A percentile compares a stretch with the other conserved stretches of the same genome.
Evolutionary conservation across 2,888 invertebrate genomes (phyloP).

Genomic region (Mycalesis mineus): DNA sequence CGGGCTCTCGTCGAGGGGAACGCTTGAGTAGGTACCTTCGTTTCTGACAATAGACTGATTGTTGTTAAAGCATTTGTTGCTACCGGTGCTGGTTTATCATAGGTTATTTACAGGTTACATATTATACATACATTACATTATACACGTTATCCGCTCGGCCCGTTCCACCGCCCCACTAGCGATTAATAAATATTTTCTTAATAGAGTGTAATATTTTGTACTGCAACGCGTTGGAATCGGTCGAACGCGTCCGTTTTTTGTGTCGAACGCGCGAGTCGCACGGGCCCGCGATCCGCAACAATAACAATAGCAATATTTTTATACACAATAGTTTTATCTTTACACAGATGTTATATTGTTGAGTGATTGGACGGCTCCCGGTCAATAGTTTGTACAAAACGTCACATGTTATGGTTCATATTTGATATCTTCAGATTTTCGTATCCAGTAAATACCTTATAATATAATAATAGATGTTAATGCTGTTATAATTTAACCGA

Average conservation of each 20-base stretch:
- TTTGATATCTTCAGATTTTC: constrained; percentile 52
- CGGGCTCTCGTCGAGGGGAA: constrained; percentile 54
- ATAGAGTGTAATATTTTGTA: constrained; percentile 69
- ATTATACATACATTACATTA: constrained; percentile 60
- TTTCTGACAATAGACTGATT: constrained; percentile 78
- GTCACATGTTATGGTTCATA: constrained; percentile 36
- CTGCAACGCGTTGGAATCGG: constrained; percentile 49
- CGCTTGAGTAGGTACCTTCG: constrained; percentile 59
- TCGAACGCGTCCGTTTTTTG: constrained; percentile 56
- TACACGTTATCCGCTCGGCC: constrained; percentile 61
- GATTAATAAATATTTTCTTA: constrained; percentile 63
- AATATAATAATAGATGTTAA: constrained; percentile 41
- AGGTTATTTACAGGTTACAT: constrained; percentile 78
- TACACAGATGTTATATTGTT: constrained; percentile 74
- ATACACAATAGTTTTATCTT: constrained; percentile 76
- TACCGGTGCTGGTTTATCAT: constrained; percentile 76
- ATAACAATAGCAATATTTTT: constrained; percentile 74
- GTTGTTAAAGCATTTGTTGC: constrained; percentile 76
- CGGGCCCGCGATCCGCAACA: constrained; percentile 44
- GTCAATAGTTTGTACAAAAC: constrained; percentile 62
- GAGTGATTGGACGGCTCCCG: constrained; percentile 76
- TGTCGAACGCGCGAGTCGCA: constrained; percentile 51
- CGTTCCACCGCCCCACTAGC: constrained; percentile 47
- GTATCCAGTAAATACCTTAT: constrained; percentile 37
- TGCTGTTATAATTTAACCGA: constrained; percentile 35